Conservation (phyloP, 2,113 vertebrate genomes). For the Eretmochelys imbricata region DNA sequence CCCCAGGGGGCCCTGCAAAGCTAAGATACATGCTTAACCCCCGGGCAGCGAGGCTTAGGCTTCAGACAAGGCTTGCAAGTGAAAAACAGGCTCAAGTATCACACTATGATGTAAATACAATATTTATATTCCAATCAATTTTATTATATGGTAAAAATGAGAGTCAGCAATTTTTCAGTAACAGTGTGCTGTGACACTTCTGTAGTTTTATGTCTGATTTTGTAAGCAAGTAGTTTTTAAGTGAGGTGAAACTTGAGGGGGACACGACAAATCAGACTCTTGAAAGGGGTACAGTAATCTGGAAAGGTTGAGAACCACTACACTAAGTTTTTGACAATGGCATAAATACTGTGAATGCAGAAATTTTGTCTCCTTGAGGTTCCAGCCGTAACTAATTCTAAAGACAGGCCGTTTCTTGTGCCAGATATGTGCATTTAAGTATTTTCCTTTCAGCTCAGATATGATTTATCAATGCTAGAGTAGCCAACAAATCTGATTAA, state of each 20-base stretch:
- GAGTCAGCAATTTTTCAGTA: too few relatives aligned
- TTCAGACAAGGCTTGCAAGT: too few relatives aligned
- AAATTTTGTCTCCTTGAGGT: slow-evolving; percentile 5
- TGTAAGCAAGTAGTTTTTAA: too few relatives aligned
- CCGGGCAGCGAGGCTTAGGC: too few relatives aligned
- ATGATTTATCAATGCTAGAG: rapidly evolving
- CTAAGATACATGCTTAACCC: not conserved
- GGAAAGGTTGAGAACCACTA: not conserved
- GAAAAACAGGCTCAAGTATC: too few relatives aligned
- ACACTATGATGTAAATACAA: too few relatives aligned
- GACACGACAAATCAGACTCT: too few relatives aligned
- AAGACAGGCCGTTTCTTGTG: not conserved
- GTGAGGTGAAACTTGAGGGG: too few relatives aligned
- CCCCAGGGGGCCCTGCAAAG: not conserved
- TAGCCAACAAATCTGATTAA: not conserved
- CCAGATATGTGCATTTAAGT: not conserved
- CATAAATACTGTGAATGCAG: not conserved
- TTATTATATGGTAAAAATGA: too few relatives aligned
- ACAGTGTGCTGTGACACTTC: too few relatives aligned
- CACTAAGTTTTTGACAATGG: not conserved
- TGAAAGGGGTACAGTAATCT: not conserved
- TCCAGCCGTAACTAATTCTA: not conserved
- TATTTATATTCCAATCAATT: too few relatives aligned
- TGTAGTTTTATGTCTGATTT: too few relatives aligned
- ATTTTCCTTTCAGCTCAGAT: not conserved